Evolutionary conservation across 2,797 vertebrate species (phyloP), one percentile per base, ranked within the genome.

Genomic region (Malurus leucopterus): DNA sequence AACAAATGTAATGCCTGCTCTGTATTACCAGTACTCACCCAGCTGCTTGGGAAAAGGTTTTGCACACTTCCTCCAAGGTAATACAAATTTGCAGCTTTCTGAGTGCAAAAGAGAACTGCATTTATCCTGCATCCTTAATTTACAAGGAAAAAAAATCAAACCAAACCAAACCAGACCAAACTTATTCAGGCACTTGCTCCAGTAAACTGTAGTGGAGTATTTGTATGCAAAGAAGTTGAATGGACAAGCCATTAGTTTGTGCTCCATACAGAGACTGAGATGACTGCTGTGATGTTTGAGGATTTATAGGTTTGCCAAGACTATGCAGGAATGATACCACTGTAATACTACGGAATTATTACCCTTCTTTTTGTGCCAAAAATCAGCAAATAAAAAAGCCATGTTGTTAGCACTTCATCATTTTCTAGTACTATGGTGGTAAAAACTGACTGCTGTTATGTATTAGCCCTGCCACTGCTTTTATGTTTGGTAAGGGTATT

Each of bases 401-500:
- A 22, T 62, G 69, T 93, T 90, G 90, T 85, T 95, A 92, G 70
- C 86, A 91, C 79, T 94, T 93, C 72, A 95, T 94, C 94, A 94
- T 92, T 91, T 95, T 92, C 92, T 93, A 95, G 90, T 88, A 86
- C 83, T 80, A 49, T 34, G 74, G 92, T 93, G 92, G 90, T 95
- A 93, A 95, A 96, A 95, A 65, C 72, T 91, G 91, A 89, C 92
- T 94, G 82, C 73, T 93, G 76, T 95, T 94, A 96, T 93, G 91
- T 90, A 95, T 95, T 93, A 93, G 93, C 65, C 68, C 89, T 93
- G 92, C 93, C 92, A 95, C 92, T 93, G 93, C 83, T 95, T 95
- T 93, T 95, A 93, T 96, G 96, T 96, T 96, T 96, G 96, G 95
- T 95, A 75, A 94, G 94, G 86, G 91, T 91, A 96, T 91, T 94